These are phyloP conservation scores for Noctua janthina DNA, from an alignment of 2,888 invertebrate genomes.

Conservation along the genomic window DNA sequence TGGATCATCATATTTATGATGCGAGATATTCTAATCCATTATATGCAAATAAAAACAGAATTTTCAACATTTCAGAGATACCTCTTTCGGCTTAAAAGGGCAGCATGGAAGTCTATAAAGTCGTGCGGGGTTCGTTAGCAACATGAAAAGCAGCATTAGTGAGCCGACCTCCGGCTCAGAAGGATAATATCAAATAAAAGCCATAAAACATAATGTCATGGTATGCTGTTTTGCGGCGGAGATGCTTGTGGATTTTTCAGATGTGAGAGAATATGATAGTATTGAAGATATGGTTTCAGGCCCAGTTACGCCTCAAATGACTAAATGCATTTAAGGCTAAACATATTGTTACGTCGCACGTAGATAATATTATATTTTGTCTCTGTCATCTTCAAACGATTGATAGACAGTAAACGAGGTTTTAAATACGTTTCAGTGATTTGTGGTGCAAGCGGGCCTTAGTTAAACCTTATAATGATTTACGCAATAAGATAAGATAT, in stretches of 20 bases:
- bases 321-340: no score
- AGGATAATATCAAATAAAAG: conserved; percentile 76
- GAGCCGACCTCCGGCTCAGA: conserved; percentile 67
- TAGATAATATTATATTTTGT: no score
- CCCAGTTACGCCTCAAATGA: no score
- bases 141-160: conserved; percentile 78
- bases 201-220: conserved; percentile 68
- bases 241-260: conserved; percentile 23
- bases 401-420: no score
- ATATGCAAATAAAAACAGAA: neutral
- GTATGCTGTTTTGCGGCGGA: conserved; percentile 40
- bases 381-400: no score
- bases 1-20: neutral
- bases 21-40: neutral
- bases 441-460: no score
- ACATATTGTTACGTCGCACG: no score
- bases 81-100: neutral
- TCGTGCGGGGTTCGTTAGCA: conserved; percentile 73
- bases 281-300: no score
- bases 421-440: no score
- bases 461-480: no score
- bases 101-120: conserved; percentile 54
- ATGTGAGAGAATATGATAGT: neutral
- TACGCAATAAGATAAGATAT: no score
- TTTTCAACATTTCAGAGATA: conserved; percentile 4